Base-by-base conservation (phyloP, 2,888 invertebrate species). In the Phengaris alcon region DNA sequence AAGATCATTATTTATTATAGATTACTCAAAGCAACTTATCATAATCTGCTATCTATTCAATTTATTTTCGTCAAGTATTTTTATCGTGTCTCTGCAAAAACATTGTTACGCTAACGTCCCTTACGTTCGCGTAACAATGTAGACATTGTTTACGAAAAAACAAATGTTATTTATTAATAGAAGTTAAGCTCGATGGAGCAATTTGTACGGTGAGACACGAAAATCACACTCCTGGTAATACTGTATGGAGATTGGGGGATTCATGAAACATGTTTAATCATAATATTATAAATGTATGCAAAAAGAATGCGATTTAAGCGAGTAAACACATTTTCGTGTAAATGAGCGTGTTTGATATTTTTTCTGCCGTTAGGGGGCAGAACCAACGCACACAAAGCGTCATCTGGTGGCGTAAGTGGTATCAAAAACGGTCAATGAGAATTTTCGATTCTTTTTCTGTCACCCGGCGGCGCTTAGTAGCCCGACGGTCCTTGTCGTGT, bases 101-200 rank as follows among this genome's bases (percentile, higher is more conserved):
- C 35, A 64, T 22, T 22, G 22, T 22, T 22, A 22, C 22, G 22
- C 22, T 0, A 22, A 22, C 22, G 22, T 22, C 22, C 22, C 22
- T 22, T 22, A 22, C 22, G 22, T 22, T 22, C 22, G 22, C 22
- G 8, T 10, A 44, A 22, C 64, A 35, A 52, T 52, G 10, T 52
- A 52, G 6, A 64, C 64, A 44, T 44, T 64, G 64, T 35, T 64
- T 44, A 13, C 64, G 64, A 70, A 69, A 69, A 48, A 69, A 22
- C 48, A 69, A 48, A 10, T 69, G 51, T 70, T 15, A 70, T 51
- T 70, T 70, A 51, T 70, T 52, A 52, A 51, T 51, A 70, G 22
- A 22, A 70, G 15, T 51, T 15, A 52, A 70, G 51, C 70, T 70
- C 70, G 35, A 59, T 59, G 59, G 59, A 52, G 15, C 70, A 70